Percentiles rank a stretch among this genome's conserved stretches.
These are phyloP conservation scores for Lepeophtheirus nordmannii DNA, from an alignment of 2,888 invertebrate genomes.

Conservation along the genomic window DNA sequence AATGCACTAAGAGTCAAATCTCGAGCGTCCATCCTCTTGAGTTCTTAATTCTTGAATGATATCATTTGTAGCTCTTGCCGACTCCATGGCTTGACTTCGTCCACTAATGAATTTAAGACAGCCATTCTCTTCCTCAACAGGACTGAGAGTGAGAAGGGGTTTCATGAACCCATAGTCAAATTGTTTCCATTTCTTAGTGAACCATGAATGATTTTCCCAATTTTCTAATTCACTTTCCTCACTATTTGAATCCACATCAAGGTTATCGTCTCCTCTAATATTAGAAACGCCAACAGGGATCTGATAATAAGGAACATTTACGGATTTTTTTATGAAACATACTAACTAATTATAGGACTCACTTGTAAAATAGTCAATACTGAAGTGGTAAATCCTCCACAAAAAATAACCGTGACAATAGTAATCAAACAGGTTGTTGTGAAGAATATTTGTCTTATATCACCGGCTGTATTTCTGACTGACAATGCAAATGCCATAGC, in stretches of 20 bases:
- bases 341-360: neutral
- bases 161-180: neutral
- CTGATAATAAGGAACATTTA: neutral
- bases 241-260: neutral
- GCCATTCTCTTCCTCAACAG: neutral
- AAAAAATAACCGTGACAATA: conserved; percentile 83
- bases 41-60: too few relatives aligned
- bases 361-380: conserved; percentile 63
- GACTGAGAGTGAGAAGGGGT: neutral
- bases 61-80: too few relatives aligned
- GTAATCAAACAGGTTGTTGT: conserved; percentile 92
- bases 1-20: too few relatives aligned
- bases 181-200: conserved; percentile 2
- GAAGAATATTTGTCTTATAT: conserved; percentile 66
- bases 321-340: too few relatives aligned
- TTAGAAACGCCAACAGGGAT: neutral
- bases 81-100: too few relatives aligned
- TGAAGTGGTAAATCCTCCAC: conserved; percentile 83
- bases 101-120: too few relatives aligned
- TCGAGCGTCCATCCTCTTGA: too few relatives aligned
- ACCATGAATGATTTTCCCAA: conserved; percentile 1
- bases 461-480: conserved; percentile 82
- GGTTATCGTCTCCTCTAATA: neutral
- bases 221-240: neutral
- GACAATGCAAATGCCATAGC: conserved; percentile 97